phyloP scores from a whole-genome alignment of 2,797 vertebrate genomes.

The Cyclopterus lumpus region DNA sequence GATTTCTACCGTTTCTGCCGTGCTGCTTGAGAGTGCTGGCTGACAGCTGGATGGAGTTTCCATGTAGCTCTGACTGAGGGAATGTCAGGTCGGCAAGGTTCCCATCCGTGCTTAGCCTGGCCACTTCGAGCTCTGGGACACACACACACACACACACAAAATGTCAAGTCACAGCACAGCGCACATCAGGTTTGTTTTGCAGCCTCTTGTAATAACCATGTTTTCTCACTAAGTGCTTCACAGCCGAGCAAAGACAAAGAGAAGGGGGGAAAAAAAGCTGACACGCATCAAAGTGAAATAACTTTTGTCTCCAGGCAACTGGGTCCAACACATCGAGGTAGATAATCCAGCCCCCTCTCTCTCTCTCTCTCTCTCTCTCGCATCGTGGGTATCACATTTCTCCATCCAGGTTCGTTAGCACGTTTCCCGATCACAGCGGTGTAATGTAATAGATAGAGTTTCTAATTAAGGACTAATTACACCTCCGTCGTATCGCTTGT shows the following conservation, averaged over 20 bases:
- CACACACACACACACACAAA: conserved; percentile 28
- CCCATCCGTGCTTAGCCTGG: conserved; percentile 95
- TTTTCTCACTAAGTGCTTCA: conserved; percentile 68
- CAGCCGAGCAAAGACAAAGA: conserved; percentile 47
- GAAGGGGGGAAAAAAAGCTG: conserved; percentile 31
- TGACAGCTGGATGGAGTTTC: conserved; percentile 95
- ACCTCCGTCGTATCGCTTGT: conserved; percentile 68
- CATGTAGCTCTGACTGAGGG: conserved; percentile 91
- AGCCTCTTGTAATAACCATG: conserved; percentile 57
- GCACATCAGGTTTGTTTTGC: conserved; percentile 57
- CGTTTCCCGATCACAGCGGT: conserved; percentile 53
- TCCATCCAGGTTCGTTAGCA: conserved; percentile 68
- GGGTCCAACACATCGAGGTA: conserved; percentile 43
- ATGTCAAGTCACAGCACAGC: conserved; percentile 54
- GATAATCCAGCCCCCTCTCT: conserved; percentile 45
- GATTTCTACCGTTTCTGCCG: conserved; percentile 91
- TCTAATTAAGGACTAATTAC: conserved; percentile 82
- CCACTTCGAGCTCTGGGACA: conserved; percentile 93
- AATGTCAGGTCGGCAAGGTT: conserved; percentile 94
- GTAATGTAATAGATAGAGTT: conserved; percentile 78
- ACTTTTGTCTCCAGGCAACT: conserved; percentile 68
- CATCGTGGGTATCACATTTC: conserved; percentile 70
- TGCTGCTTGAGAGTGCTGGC: conserved; percentile 97
- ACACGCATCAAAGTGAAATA: conserved; percentile 54
- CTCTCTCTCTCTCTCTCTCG: conserved; percentile 28